Conservation (phyloP, 2,888 invertebrate species). For the Parascotia fuliginaria region DNA sequence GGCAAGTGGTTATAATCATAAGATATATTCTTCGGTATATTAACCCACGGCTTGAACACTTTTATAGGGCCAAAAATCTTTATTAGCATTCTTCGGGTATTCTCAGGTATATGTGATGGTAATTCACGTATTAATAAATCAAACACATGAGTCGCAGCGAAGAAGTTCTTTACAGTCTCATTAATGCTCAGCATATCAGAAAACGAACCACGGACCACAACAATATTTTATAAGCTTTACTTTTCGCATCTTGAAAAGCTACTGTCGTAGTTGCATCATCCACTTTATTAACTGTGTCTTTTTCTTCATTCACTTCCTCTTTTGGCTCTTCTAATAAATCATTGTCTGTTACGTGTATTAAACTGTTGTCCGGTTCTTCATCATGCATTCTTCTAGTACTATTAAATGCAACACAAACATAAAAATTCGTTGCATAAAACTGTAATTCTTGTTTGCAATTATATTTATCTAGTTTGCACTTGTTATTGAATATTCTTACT, state of each 20-base stretch:
- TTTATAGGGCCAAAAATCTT: constrained; percentile 58
- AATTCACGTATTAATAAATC: constrained; percentile 63
- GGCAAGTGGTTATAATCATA: constrained; percentile 58
- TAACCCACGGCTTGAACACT: constrained; percentile 63
- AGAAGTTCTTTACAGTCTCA: constrained; percentile 66
- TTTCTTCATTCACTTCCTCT: neutral
- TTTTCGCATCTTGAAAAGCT: constrained; percentile 6
- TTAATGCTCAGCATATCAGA: constrained; percentile 57
- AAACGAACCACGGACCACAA: constrained; percentile 59
- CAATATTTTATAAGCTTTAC: constrained; percentile 38
- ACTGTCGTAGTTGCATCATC: too few relatives aligned
- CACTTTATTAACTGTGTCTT: neutral
- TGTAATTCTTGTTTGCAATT: constrained; percentile 56
- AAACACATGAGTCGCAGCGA: constrained; percentile 66
- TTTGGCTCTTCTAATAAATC: neutral
- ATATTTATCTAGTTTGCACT: constrained; percentile 57
- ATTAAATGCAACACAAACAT: constrained; percentile 51
- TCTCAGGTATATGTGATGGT: constrained; percentile 41
- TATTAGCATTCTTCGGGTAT: constrained; percentile 54
- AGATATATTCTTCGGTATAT: constrained; percentile 56
- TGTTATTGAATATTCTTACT: constrained; percentile 59
- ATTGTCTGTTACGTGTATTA: constrained; percentile 20
- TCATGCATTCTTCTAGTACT: too few relatives aligned
- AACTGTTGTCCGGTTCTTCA: neutral
- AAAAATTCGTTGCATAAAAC: constrained; percentile 56